phyloP scores from a whole-genome alignment of 2,797 vertebrate species.

The Melanotaenia pygmaea region DNA sequence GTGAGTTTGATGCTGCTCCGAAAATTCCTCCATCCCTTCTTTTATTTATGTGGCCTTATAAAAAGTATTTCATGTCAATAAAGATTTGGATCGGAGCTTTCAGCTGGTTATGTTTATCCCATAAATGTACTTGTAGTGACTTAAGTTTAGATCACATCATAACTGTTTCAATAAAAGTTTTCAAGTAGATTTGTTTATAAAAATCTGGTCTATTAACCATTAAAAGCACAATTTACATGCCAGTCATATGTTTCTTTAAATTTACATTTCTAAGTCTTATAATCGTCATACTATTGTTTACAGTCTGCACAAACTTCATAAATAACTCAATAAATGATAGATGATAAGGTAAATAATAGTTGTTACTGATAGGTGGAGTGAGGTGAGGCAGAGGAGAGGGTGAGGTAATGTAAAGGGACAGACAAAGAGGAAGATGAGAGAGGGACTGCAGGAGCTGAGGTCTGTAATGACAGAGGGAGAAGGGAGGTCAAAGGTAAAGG shows the following conservation, averaged over 20 bases:
- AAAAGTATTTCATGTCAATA: background rate
- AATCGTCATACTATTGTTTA: no score
- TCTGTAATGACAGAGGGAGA: slow-evolving; percentile 33
- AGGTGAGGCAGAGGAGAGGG: background rate
- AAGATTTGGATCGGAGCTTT: background rate
- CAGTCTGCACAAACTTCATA: background rate
- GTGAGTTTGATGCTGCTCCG: background rate
- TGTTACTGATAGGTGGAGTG: no score
- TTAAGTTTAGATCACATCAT: background rate
- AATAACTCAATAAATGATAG: background rate
- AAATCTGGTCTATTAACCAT: background rate
- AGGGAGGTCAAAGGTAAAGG: slow-evolving; percentile 35
- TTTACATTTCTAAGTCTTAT: no score
- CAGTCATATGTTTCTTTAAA: no score
- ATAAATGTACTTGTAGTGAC: background rate
- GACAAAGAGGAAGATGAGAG: slow-evolving; percentile 12
- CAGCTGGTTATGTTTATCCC: background rate
- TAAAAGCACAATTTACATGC: no score
- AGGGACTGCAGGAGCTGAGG: background rate
- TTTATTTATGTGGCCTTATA: no score
- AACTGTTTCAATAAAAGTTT: background rate
- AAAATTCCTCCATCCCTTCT: slow-evolving; percentile 3
- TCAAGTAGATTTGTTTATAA: background rate
- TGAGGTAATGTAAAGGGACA: slow-evolving; percentile 6
- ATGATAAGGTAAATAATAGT: no score